Conservation (phyloP, 2,797 vertebrate species). For the Hypotaenidia okinawae region DNA sequence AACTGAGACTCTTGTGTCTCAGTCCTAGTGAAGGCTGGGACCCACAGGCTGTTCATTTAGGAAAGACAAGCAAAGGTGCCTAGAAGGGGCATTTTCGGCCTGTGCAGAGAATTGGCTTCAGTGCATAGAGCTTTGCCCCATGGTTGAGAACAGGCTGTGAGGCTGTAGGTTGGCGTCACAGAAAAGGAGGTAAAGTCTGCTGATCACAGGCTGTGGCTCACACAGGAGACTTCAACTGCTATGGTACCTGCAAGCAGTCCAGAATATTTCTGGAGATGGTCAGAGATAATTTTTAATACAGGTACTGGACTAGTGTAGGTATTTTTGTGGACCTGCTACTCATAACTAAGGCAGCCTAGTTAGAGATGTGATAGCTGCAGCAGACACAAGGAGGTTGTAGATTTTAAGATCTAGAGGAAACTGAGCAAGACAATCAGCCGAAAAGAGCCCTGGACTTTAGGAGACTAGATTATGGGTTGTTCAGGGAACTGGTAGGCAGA, state of each 20-base stretch:
- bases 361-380: not conserved
- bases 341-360: not conserved
- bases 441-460: not conserved
- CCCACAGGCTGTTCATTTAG: not conserved
- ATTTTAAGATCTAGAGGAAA: not conserved
- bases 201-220: not conserved
- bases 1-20: not conserved
- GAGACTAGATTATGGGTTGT: not conserved
- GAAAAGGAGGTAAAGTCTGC: not conserved
- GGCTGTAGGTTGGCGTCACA: not conserved
- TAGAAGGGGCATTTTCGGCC: not conserved
- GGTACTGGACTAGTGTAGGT: not conserved
- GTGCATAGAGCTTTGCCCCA: not conserved
- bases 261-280: not conserved
- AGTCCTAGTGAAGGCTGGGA: not conserved
- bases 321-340: not conserved
- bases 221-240: no score
- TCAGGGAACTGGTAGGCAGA: not conserved
- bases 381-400: not conserved
- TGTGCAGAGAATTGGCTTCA: not conserved
- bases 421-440: not conserved
- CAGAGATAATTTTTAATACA: not conserved
- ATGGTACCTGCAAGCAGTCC: not conserved
- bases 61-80: not conserved
- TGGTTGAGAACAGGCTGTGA: not conserved